Evolutionary conservation across 2,888 invertebrate species (phyloP), one percentile per base, ranked within the genome.

Genomic region (Xestia rhomboidea): DNA sequence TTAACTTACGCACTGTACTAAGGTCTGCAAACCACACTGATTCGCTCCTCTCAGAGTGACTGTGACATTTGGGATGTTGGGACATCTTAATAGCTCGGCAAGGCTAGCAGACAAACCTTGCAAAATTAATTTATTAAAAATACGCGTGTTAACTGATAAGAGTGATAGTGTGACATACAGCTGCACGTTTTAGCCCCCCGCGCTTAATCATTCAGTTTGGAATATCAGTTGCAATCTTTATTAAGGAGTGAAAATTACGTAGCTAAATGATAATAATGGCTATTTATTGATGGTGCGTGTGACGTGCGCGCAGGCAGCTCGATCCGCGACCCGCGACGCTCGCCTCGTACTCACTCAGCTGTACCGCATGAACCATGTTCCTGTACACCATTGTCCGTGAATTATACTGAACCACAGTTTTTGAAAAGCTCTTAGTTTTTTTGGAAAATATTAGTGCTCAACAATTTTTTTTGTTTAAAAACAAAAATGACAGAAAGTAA

Each of bases 271-370:
- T 88, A 85, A 87, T 84, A 80, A 79, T 83, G 78, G 15, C 18
- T 87, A 84, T 79, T 84, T 88, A 88, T 83, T 88, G 85, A 74
- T 91, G 90, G 91, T 89, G 90, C 44, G 54, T 86, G 84, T 90
- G 90, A 89, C 90, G 92, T 88, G 89, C 83, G 82, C 80, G 85
- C 85, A 87, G 86, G 79, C 77, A 80, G 79, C 87, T 79, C 84
- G 86, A 82, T 85, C 66, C 66, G 75, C 76, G 81, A 68, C 76
- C 66, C 41, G 70, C 85, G 85, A 44, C 86, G 84, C 78, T 80
- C 82, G 88, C 81, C 82, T 83, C 80, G 82, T 79, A 76, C 77
- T 79, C 88, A 84, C 73, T 64, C 64, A 82, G 51, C 83, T 73
- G 83, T 85, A 85, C 80, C 81, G 76, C 76, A 83, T 73, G 64